phyloP scores from a whole-genome alignment of 1,140 invertebrate genomes.

The Aphis gossypii region DNA sequence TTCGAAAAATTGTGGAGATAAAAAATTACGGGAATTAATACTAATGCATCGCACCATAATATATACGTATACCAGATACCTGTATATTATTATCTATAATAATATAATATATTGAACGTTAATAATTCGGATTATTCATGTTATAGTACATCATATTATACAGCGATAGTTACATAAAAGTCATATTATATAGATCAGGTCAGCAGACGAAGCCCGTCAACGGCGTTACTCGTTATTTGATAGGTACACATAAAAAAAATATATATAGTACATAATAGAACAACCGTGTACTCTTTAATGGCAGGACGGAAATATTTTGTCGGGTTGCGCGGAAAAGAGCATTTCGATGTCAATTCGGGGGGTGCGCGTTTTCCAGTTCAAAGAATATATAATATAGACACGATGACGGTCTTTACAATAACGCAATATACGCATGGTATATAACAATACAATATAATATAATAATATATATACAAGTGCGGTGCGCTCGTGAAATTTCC shows the following conservation, averaged over 20 bases:
- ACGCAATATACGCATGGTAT: neutral
- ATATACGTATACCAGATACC: too few species aligned
- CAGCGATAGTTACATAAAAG: slow-evolving; percentile 46
- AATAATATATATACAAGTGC: slow-evolving; percentile 31
- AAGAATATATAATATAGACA: neutral
- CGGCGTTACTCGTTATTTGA: slow-evolving; percentile 47
- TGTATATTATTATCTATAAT: neutral
- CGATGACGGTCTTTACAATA: slow-evolving; percentile 19
- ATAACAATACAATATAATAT: slow-evolving; percentile 14
- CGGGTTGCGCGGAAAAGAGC: slow-evolving; percentile 25
- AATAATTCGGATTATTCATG: neutral
- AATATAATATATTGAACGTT: neutral
- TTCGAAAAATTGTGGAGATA: neutral
- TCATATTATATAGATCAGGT: slow-evolving; percentile 15
- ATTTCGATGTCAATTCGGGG: slow-evolving; percentile 20
- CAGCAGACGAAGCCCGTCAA: slow-evolving; percentile 55
- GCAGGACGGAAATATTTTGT: slow-evolving; percentile 25
- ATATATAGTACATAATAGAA: neutral
- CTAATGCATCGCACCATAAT: too few species aligned
- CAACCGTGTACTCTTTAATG: neutral
- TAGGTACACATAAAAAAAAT: neutral
- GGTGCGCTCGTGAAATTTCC: slow-evolving; percentile 2
- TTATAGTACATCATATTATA: neutral
- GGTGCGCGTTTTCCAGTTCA: slow-evolving; percentile 44
- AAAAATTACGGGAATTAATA: too few species aligned